A percentile compares a stretch with the other conserved stretches of the same genome.
Conservation (phyloP, 2,888 invertebrate genomes). For the Phymatocera aterrima region DNA sequence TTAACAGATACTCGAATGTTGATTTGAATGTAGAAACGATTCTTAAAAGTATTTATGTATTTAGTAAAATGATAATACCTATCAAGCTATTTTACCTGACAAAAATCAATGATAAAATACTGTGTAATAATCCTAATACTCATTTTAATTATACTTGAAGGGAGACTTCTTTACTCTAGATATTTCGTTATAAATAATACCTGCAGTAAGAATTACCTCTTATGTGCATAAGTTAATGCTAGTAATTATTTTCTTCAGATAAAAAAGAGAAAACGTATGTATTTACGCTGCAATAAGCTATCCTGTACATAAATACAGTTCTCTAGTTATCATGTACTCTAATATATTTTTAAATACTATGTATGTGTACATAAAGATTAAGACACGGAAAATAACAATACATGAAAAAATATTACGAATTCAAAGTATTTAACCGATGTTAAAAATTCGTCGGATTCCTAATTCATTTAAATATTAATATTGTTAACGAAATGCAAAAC, state of each 20-base stretch:
- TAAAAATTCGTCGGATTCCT: too few relatives aligned
- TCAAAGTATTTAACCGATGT: too few relatives aligned
- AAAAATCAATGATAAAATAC: slow-evolving; percentile 7
- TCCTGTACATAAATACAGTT: slow-evolving; percentile 63
- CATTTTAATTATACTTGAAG: slow-evolving; percentile 18
- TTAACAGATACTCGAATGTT: not conserved
- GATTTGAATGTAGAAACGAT: slow-evolving; percentile 2
- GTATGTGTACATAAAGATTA: slow-evolving; percentile 53
- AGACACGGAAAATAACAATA: not conserved
- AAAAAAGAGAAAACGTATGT: slow-evolving; percentile 3
- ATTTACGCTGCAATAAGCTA: slow-evolving; percentile 29
- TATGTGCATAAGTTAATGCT: not conserved
- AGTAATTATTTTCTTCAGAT: slow-evolving; percentile 16
- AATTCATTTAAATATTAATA: too few relatives aligned
- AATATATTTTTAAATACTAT: slow-evolving; percentile 67
- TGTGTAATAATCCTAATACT: slow-evolving; percentile 39
- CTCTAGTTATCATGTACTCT: slow-evolving; percentile 65
- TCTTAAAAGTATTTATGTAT: slow-evolving; percentile 5
- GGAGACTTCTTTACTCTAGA: not conserved
- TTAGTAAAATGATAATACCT: not conserved
- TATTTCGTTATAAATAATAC: slow-evolving; percentile 25
- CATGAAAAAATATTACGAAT: not conserved
- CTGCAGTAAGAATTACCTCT: slow-evolving; percentile 10
- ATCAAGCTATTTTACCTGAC: slow-evolving; percentile 16
- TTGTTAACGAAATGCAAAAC: too few relatives aligned